These are phyloP conservation scores for Anguilla obscura DNA, from an alignment of 2,797 vertebrate species.

Conservation along the genomic window DNA sequence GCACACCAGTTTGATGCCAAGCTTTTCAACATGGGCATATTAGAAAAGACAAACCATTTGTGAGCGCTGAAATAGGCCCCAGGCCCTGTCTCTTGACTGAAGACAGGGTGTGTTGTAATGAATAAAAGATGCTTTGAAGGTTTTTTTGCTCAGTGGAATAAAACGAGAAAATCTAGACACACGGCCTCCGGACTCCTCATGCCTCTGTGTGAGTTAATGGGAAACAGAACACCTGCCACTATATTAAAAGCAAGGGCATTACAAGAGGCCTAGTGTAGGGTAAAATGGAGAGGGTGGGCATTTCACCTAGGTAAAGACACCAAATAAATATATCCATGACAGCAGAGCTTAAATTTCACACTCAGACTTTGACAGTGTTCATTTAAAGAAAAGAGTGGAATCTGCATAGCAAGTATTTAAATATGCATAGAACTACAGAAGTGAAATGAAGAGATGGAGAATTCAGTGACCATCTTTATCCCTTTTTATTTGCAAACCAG, in stretches of 20 bases:
- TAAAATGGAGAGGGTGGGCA: neutral
- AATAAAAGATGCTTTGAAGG: conserved; percentile 54
- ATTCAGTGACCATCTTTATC: conserved; percentile 23
- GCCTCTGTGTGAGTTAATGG: neutral
- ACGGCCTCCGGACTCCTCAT: neutral
- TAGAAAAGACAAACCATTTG: conserved; percentile 24
- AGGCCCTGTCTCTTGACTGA: conserved; percentile 61
- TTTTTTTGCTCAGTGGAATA: conserved; percentile 47
- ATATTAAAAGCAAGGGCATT: neutral
- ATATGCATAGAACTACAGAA: neutral
- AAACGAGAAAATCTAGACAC: conserved; percentile 29
- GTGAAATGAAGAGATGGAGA: neutral
- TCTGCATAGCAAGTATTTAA: too few species aligned
- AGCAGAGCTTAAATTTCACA: neutral
- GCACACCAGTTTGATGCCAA: conserved; percentile 48
- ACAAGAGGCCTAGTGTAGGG: neutral
- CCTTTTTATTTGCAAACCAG: conserved; percentile 66
- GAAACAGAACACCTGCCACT: neutral
- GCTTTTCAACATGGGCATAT: conserved; percentile 45
- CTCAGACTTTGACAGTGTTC: neutral
- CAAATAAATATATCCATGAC: neutral
- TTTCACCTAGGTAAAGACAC: neutral
- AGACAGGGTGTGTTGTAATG: conserved; percentile 57
- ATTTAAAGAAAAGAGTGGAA: neutral
- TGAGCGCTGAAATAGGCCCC: conserved; percentile 57